Evolutionary conservation across 2,113 vertebrate genomes (phyloP).

Genomic region (Chlamydotis undulata): DNA sequence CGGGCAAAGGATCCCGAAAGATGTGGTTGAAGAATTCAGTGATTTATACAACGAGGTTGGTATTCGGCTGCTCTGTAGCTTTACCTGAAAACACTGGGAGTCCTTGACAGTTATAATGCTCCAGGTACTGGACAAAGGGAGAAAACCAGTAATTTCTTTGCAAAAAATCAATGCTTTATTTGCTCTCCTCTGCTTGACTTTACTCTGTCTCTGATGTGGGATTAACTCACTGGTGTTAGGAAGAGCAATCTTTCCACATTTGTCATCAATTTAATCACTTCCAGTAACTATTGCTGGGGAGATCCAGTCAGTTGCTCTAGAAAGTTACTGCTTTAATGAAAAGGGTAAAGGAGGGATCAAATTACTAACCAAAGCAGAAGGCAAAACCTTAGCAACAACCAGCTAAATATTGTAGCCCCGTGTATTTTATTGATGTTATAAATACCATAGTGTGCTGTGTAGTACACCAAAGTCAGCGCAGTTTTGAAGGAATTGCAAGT

Average conservation of each 20-base stretch:
- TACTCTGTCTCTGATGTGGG: background rate
- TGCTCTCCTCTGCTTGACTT: background rate
- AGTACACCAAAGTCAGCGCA: background rate
- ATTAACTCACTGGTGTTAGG: background rate
- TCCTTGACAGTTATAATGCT: background rate
- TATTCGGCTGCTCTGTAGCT: background rate
- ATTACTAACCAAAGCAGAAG: background rate
- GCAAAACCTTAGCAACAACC: conserved; percentile 10
- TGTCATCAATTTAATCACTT: conserved; percentile 4
- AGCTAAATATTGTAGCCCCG: conserved; percentile 11
- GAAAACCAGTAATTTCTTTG: background rate
- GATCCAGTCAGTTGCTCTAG: background rate
- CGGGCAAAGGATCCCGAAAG: conserved; percentile 93
- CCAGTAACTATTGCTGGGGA: background rate
- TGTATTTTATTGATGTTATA: background rate
- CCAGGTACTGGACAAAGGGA: background rate
- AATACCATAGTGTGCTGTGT: background rate
- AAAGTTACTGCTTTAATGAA: conserved; percentile 9
- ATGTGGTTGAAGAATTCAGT: conserved; percentile 99
- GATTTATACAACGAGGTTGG: conserved; percentile 98
- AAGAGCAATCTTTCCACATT: background rate
- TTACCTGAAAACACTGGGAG: background rate
- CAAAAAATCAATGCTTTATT: accelerated
- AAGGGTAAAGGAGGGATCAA: background rate
- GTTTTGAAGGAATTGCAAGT: background rate